Conservation (phyloP, 2,113 vertebrate species). For the Carollia perspicillata region DNA sequence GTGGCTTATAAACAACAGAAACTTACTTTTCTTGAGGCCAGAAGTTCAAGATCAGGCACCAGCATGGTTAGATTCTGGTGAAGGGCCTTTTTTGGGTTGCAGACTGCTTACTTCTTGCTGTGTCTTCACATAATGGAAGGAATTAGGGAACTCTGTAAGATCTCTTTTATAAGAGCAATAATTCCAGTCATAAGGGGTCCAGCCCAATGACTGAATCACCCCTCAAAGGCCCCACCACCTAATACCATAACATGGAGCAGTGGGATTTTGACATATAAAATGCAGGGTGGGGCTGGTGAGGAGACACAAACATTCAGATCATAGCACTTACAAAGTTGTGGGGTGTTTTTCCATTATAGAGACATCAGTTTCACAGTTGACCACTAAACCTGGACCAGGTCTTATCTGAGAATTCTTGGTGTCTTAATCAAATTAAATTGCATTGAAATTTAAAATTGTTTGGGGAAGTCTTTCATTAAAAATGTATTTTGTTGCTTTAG, state of each 20-base stretch:
- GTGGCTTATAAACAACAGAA: background rate
- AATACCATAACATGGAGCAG: background rate
- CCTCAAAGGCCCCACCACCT: background rate
- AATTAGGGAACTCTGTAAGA: background rate
- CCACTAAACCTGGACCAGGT: background rate
- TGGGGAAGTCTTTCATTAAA: background rate
- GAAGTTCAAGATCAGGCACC: background rate
- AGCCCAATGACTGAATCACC: background rate
- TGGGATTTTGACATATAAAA: background rate
- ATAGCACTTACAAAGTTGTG: background rate
- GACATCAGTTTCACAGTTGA: background rate
- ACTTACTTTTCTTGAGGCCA: background rate
- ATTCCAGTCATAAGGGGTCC: background rate
- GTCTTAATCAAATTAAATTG: background rate
- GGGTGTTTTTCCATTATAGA: background rate
- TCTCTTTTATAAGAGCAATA: background rate
- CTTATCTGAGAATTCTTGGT: background rate
- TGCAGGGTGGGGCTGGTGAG: background rate
- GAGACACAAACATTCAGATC: background rate
- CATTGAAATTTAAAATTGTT: background rate
- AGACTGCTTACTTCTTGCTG: background rate
- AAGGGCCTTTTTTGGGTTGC: background rate
- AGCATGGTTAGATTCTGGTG: background rate
- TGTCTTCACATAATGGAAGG: background rate
- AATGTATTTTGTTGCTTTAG: background rate